Evolutionary conservation across 2,797 vertebrate genomes (phyloP).

Genomic region (Synanceia verrucosa): DNA sequence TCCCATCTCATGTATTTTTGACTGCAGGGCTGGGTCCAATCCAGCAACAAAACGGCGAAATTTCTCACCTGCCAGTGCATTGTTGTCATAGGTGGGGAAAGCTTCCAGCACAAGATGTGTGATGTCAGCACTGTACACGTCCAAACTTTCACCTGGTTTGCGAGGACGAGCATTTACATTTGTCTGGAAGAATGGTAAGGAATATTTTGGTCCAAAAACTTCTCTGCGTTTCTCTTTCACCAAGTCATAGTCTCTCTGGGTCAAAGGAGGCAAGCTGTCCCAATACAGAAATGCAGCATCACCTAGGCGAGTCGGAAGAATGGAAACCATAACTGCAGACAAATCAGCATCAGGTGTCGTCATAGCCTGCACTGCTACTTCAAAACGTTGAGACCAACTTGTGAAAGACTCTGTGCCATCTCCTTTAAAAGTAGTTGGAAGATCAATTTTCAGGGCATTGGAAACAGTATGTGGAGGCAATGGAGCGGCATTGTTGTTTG

Average conservation of each 20-base stretch:
- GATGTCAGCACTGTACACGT: slow-evolving; percentile 34
- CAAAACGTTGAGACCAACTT: slow-evolving; percentile 3
- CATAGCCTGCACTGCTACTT: background rate
- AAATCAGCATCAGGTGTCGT: background rate
- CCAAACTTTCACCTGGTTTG: slow-evolving; percentile 7
- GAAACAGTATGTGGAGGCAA: background rate
- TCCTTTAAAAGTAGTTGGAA: slow-evolving; percentile 4
- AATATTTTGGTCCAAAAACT: slow-evolving; percentile 28
- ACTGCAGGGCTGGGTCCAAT: background rate
- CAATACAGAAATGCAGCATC: slow-evolving; percentile 15
- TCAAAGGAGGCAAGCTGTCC: background rate
- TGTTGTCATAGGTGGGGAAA: background rate
- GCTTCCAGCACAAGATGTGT: slow-evolving; percentile 10
- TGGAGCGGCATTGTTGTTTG: rapidly evolving
- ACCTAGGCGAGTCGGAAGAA: background rate
- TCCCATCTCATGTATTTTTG: slow-evolving; percentile 9
- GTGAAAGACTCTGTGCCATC: slow-evolving; percentile 16
- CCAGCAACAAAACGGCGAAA: too few species aligned
- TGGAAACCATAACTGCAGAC: background rate
- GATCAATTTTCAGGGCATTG: background rate
- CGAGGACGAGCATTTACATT: slow-evolving; percentile 19
- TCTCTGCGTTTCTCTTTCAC: slow-evolving; percentile 7
- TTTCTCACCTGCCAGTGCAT: too few species aligned
- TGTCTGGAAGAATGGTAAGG: slow-evolving; percentile 5
- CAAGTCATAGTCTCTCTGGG: background rate